Evolutionary conservation across 1,140 invertebrate species (phyloP).

Genomic region (Papilio helenus): DNA sequence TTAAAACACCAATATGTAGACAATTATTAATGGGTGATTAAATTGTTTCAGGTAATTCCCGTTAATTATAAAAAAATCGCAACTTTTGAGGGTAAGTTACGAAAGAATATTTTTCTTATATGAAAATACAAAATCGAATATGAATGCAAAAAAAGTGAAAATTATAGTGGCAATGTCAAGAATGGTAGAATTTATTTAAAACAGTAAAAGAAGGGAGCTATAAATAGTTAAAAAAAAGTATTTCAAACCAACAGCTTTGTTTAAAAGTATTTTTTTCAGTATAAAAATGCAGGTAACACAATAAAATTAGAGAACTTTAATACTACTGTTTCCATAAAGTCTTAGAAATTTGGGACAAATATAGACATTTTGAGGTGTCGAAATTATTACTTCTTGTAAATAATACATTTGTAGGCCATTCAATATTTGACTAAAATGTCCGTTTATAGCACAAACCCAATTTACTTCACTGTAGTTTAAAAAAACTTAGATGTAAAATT

Average conservation of each 20-base stretch:
- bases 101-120: neutral
- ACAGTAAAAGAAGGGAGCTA: neutral
- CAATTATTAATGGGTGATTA: neutral
- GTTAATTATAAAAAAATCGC: neutral
- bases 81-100: neutral
- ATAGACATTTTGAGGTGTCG: too few species aligned
- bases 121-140: too few species aligned
- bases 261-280: neutral
- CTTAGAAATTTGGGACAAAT: neutral
- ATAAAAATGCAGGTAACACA: neutral
- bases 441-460: too few species aligned
- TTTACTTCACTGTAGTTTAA: too few species aligned
- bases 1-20: too few species aligned
- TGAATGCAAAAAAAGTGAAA: too few species aligned
- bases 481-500: too few species aligned
- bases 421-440: too few species aligned
- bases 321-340: neutral
- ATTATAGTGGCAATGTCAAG: neutral
- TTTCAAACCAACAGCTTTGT: neutral
- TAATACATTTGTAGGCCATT: too few species aligned
- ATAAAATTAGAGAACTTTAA: constrained; percentile 13
- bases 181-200: neutral
- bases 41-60: neutral
- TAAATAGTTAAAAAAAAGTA: neutral
- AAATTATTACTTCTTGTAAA: too few species aligned